Base-by-base conservation (phyloP, 2,113 vertebrate species). In the Cricetomys ansorgei region DNA sequence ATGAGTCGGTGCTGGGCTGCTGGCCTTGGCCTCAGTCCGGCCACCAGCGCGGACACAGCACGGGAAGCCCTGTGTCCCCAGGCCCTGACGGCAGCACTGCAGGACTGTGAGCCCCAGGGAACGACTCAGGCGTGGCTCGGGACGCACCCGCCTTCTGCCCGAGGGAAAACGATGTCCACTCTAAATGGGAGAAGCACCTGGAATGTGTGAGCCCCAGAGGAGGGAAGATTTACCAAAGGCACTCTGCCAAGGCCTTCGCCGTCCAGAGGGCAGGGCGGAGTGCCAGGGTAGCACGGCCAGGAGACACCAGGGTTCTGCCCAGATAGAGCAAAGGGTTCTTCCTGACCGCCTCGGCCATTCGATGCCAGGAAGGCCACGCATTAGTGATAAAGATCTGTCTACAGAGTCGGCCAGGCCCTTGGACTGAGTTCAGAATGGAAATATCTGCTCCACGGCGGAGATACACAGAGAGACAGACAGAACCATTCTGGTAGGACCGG, bases 381-480 rank as follows among this genome's bases (percentile, higher is more conserved):
- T 43, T 27, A 11, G 37, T 15, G 80, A 87, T 19, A 59, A 95
- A 81, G 40, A 95, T 57, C 69, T 45, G 40, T 62, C 53, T 17
- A 89, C 11, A 64, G 23, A 21, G 62, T 67, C 7, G n/a, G 64
- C 43, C 31, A 59, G 4, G 50, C 0, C 23, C 29, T 50, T 65
- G 10, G 53, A 59, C 69, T 11, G 27, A 92, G 21, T 90, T 87
- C 85, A 92, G 64, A 53, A 65, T 77, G 73, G 67, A 96, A 94
- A 65, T 7, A 45, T 34, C 29, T 40, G n/a, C 16, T 21, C 34
- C 3, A 45, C 17, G 19, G 59, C 43, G 37, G 40, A 73, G 72
- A 45, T 19, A 19, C 31, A 62, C 7, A 16, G 37, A 65, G 7
- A 90, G 10, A 88, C 0, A 40, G 7, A 19, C 43, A 65, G 48